Percentiles rank a stretch among this genome's conserved stretches.
Evolutionary conservation across 2,888 invertebrate genomes (phyloP).

Genomic region (Eupithecia inturbata): DNA sequence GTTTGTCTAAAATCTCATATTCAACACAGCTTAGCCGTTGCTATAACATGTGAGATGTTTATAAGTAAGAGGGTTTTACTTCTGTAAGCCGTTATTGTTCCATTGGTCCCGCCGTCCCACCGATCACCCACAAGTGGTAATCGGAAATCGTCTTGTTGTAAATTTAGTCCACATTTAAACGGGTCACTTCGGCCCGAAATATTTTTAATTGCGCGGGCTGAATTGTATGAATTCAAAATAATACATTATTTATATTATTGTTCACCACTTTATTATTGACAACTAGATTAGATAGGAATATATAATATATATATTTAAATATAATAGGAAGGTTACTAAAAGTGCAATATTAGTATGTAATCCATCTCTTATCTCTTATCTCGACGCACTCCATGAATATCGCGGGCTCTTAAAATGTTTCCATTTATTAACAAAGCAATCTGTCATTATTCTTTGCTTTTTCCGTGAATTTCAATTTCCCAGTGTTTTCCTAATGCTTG

Average conservation of each 20-base stretch:
- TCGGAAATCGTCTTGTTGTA: neutral
- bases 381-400: neutral
- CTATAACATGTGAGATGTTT: neutral
- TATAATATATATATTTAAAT: no score
- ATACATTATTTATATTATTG: neutral
- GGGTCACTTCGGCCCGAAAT: neutral
- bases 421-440: constrained; percentile 16
- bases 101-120: neutral
- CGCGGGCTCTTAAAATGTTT: neutral
- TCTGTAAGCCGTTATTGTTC: neutral
- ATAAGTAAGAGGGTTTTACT: neutral
- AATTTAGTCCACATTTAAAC: neutral
- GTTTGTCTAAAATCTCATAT: neutral
- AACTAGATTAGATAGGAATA: no score
- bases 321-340: no score
- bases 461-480: constrained; percentile 32
- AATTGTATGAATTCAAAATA: neutral
- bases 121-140: neutral
- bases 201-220: neutral
- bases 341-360: neutral
- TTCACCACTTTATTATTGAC: neutral
- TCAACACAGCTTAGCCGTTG: neutral
- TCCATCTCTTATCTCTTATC: neutral
- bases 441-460: constrained; percentile 21
- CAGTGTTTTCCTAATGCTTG: constrained; percentile 39